phyloP scores from a whole-genome alignment of 2,888 invertebrate species.

The Plebejus melissa region DNA sequence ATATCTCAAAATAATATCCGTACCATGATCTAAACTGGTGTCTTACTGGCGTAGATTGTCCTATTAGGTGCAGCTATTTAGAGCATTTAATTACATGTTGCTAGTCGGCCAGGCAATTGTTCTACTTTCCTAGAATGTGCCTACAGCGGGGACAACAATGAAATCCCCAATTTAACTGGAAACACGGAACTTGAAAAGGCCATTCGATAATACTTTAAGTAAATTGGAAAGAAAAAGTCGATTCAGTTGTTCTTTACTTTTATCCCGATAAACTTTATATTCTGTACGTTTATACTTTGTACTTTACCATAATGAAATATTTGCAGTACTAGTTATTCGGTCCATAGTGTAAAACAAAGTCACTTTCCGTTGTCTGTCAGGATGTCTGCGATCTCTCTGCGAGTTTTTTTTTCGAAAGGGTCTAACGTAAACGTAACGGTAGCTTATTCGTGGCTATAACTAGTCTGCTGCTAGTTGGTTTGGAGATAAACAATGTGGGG shows the following conservation, averaged over 20 bases:
- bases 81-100: conserved; percentile 15
- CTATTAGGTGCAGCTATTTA: neutral
- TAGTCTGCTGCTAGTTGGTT: too few species aligned
- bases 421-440: too few species aligned
- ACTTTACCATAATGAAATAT: neutral
- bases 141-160: neutral
- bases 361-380: too few species aligned
- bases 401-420: too few species aligned
- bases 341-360: too few species aligned
- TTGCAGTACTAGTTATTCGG: too few species aligned
- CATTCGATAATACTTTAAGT: conserved; percentile 13
- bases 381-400: too few species aligned
- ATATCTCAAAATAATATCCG: neutral
- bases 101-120: neutral
- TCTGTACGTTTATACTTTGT: neutral
- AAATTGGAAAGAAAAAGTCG: conserved; percentile 10
- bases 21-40: neutral
- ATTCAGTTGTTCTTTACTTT: neutral
- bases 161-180: conserved; percentile 7
- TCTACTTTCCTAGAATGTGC: neutral
- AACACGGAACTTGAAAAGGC: conserved; percentile 1
- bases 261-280: neutral
- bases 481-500: too few species aligned
- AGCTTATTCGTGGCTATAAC: too few species aligned
- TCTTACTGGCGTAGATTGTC: neutral